Base-by-base conservation (phyloP, 2,797 vertebrate species). In the Tokudaia muenninki region DNA sequence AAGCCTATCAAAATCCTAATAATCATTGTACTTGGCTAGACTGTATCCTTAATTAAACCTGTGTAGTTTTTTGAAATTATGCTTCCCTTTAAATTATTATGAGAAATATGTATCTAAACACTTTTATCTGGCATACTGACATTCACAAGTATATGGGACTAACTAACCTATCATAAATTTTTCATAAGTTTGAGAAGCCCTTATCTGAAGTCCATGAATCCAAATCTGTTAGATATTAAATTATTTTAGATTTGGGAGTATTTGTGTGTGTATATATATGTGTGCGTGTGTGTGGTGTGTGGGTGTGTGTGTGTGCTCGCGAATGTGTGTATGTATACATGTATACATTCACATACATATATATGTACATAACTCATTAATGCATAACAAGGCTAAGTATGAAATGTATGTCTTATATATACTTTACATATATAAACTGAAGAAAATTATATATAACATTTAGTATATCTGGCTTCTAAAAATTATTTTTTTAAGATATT, bases 61-160 rank as follows among this genome's bases (percentile, higher is more conserved):
- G 90, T 95, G 70, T 24, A 81, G 37, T 78, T 92, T 96, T 95
- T 88, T 57, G 78, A 89, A 91, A 90, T 70, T 88, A 91, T 75
- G 24, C 37, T 88, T 24, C 2, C 21, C 14, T 86, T 84, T 75
- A 55, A 86, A 80, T 93, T 94, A 87, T 82, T 86, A 94, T 92
- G 41, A 47, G 89, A 94, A 96, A 95, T 87, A 87, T 22, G 47
- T 82, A 90, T 67, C 93, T 90, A 88, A 94, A 96, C 47, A 74
- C 67, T 87, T 90, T 86, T 93, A 34, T 41, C 29, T 92, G 31
- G 37, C 37, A 95, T 77, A 29, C 77, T 95, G 86, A 96, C 86
- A 91, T 67, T 94, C 47, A 91, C n/a, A 92, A 94, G 29, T 86
- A 81, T 59, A 34, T 78, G 17, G 2, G 77, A 82, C 3, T 95